Evolutionary conservation across 30 jellyfish, hydroid and myxozoan species (phyloP), one percentile per base, ranked within the genome.

Genomic region (Turritopsis dohrnii): DNA sequence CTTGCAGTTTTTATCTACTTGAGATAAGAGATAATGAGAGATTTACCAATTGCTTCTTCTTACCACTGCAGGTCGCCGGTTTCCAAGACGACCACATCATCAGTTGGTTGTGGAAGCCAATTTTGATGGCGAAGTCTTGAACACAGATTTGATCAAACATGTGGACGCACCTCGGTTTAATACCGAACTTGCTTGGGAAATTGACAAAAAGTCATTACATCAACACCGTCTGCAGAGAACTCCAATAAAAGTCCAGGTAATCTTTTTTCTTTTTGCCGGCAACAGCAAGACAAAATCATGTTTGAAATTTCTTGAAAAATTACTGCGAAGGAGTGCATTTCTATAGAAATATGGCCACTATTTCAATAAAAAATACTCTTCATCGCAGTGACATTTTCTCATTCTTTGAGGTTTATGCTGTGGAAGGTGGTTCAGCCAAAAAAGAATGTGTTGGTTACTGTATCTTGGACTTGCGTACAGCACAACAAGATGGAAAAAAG

Each of bases 121-220:
- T 52, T 92, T 92, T 84, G 96, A 92, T 88, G 98, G 96, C 17
- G 98, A 92, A 84, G 31, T 88, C 27, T 79, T 92, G 18, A 84
- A 88, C 24, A 92, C 98, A 20, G 98, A 92, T 76, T 87, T 93
- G 21, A 87, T 92, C 8, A 94, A 88, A 18, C 98, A 92, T 54
- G 71, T 21, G 17, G 98, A 92, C 52, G 84, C 28, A 29, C 98
- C 98, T 21, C 87, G 83, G 79, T 88, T 92, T 41, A 88, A 95
- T 21, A 92, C 98, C 23, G 97, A 91, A 65, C 96, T 91, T 22
- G 97, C 97, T 16, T 91, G 97, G 97, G 97, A 91, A 66, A 79
- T 90, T 16, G 96, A 91, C 79, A 91, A 91, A 52, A 91, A 91
- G 79, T 65, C 96, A 18, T 80, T 87, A 28, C 97, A 91, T 29